Evolutionary conservation across 2,113 vertebrate species (phyloP).

Genomic region (zebrafish (Danio rerio)): DNA sequence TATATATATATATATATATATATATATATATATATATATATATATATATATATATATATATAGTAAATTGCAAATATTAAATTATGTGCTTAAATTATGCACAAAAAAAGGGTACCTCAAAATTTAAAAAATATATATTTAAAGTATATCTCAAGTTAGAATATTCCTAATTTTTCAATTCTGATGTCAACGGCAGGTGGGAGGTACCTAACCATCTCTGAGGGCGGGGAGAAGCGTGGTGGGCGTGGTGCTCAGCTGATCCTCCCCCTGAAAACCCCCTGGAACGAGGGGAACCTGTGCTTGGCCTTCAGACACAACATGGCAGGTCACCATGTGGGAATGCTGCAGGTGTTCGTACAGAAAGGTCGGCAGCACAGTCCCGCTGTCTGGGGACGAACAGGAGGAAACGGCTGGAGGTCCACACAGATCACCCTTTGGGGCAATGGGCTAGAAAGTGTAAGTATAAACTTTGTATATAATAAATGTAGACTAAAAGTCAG

Average conservation of each 20-base stretch:
- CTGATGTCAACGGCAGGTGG: slow-evolving; percentile 76
- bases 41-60: too few relatives aligned
- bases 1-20: too few relatives aligned
- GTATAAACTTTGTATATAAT: slow-evolving; percentile 59
- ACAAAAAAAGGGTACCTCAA: too few relatives aligned
- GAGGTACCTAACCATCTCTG: slow-evolving; percentile 85
- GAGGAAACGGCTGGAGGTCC: slow-evolving; percentile 83
- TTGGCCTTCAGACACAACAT: slow-evolving; percentile 91
- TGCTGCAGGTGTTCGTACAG: slow-evolving; percentile 91
- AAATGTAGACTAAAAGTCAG: too few relatives aligned
- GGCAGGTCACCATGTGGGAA: slow-evolving; percentile 82
- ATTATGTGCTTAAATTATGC: too few relatives aligned
- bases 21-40: too few relatives aligned
- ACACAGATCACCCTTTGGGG: slow-evolving; percentile 81
- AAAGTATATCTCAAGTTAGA: too few relatives aligned
- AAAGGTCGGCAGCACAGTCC: slow-evolving; percentile 81
- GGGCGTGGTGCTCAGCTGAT: slow-evolving; percentile 84
- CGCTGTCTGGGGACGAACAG: slow-evolving; percentile 83
- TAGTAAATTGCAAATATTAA: too few relatives aligned
- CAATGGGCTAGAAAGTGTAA: slow-evolving; percentile 81
- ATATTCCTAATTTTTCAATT: too few relatives aligned
- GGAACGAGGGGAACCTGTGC: slow-evolving; percentile 83
- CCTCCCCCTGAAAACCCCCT: slow-evolving; percentile 78
- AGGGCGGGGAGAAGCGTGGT: slow-evolving; percentile 77
- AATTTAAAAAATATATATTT: too few relatives aligned